These are phyloP conservation scores for Camponotus floridanus DNA, from an alignment of 1,140 invertebrate genomes.

Conservation along the genomic window DNA sequence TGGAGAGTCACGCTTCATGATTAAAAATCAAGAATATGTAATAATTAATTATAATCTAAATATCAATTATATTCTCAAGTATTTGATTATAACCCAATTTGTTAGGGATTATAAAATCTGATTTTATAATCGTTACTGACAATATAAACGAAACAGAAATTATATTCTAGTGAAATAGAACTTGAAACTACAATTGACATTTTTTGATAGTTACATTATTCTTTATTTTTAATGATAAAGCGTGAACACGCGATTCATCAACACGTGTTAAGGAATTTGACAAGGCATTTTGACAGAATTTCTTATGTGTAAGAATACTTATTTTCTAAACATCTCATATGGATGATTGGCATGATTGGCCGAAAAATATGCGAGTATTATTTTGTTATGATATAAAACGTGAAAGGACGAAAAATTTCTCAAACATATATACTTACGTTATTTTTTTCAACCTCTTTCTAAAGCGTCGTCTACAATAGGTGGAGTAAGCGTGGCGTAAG, in stretches of 20 bases:
- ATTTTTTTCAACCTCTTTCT: constrained; percentile 59
- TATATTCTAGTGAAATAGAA: background rate
- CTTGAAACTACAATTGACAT: too few species aligned
- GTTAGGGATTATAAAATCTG: background rate
- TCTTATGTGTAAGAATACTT: background rate
- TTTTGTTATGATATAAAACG: constrained; percentile 14
- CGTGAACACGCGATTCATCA: background rate
- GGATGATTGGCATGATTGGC: too few species aligned
- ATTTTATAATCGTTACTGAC: constrained; percentile 15
- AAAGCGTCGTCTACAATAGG: too few species aligned
- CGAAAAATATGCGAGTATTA: constrained; percentile 23
- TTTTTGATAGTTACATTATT: background rate
- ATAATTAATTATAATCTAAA: too few species aligned
- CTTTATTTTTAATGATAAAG: background rate
- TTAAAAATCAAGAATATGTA: too few species aligned
- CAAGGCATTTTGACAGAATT: background rate
- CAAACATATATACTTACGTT: constrained; percentile 70
- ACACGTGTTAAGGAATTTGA: background rate
- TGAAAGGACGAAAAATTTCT: constrained; percentile 6
- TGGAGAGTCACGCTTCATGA: too few species aligned
- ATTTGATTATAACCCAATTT: too few species aligned
- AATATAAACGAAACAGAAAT: constrained; percentile 8
- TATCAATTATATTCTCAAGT: too few species aligned
- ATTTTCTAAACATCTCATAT: background rate
- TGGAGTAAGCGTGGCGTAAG: too few species aligned